Conservation (phyloP, 2,113 vertebrate genomes). For the Cacatua alba region DNA sequence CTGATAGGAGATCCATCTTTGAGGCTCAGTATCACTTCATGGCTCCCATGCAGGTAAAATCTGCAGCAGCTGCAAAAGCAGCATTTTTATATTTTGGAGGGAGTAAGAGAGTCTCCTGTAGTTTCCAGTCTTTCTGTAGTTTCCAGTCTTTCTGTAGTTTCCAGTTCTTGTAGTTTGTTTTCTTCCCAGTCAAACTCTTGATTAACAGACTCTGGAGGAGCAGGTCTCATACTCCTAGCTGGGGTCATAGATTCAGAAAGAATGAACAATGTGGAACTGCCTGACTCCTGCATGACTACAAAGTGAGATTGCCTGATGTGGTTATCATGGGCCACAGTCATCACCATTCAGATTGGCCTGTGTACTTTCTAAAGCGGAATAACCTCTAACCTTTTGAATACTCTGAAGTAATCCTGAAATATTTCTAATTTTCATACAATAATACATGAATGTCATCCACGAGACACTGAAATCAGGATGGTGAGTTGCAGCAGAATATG, state of each 20-base stretch:
- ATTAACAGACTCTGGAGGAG: not conserved
- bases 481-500: not conserved
- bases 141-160: not conserved
- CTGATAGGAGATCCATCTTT: not conserved
- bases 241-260: not conserved
- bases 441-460: not conserved
- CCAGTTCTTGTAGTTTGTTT: not conserved
- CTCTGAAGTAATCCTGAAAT: not conserved
- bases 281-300: not conserved
- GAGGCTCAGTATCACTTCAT: not conserved
- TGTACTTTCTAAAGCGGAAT: not conserved
- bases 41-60: not conserved
- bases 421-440: not conserved
- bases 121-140: not conserved
- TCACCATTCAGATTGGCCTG: not conserved
- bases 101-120: not conserved
- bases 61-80: not conserved
- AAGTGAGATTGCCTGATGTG: not conserved
- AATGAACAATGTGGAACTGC: not conserved
- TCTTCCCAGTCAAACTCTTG: not conserved
- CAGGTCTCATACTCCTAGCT: not conserved
- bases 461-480: not conserved
- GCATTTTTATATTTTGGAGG: not conserved
- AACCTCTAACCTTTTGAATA: not conserved
- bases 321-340: not conserved